These are phyloP conservation scores for Hylaeus volcanicus DNA, from an alignment of 1,140 invertebrate genomes.

Conservation along the genomic window DNA sequence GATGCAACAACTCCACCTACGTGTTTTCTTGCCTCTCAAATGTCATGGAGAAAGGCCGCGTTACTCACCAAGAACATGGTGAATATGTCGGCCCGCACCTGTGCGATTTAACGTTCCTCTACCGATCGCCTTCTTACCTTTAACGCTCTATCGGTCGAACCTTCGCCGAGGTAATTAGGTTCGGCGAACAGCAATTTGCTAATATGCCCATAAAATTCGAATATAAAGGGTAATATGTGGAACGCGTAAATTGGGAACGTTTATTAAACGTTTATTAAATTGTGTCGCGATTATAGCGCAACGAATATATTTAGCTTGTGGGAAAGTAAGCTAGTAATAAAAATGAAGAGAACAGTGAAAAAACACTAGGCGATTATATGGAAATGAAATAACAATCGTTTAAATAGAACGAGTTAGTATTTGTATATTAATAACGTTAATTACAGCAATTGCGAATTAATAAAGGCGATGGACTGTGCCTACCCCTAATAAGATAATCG, in stretches of 20 bases:
- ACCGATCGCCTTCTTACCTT: conserved; percentile 4
- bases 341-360: background rate
- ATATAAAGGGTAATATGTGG: background rate
- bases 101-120: conserved; percentile 31
- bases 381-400: background rate
- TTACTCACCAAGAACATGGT: conserved; percentile 49
- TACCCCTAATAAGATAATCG: background rate
- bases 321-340: no score
- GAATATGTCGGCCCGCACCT: conserved; percentile 44
- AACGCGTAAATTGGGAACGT: background rate
- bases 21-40: conserved; percentile 52
- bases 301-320: background rate
- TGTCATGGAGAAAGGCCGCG: conserved; percentile 57
- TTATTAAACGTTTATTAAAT: conserved; percentile 6
- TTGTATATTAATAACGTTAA: background rate
- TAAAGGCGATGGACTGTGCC: background rate
- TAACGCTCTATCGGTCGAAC: background rate
- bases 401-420: background rate
- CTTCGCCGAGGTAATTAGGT: conserved; percentile 23
- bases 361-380: no score
- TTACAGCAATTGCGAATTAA: conserved; percentile 2
- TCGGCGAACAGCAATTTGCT: conserved; percentile 18
- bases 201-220: conserved; percentile 12
- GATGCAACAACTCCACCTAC: conserved; percentile 51
- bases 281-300: background rate